Evolutionary conservation across 2,888 invertebrate species (phyloP).

Genomic region (Drosophila algonquin): DNA sequence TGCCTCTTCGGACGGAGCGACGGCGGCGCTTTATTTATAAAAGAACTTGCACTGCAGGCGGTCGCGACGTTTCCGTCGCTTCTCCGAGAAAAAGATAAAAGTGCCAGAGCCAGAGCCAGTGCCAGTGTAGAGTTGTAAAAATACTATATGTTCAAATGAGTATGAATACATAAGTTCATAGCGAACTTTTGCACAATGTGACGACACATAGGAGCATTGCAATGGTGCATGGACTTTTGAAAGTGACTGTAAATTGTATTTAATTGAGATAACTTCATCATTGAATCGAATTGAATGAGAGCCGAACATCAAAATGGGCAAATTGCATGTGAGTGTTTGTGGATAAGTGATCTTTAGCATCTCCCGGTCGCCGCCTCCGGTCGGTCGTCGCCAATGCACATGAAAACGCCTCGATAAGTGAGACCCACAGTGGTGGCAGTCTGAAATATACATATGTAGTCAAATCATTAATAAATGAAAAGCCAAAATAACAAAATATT

Average conservation of each 20-base stretch:
- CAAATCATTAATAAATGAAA: too few relatives aligned
- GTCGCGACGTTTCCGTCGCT: slow-evolving; percentile 55
- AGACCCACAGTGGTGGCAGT: not conserved
- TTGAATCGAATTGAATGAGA: slow-evolving; percentile 17
- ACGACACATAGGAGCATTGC: slow-evolving; percentile 26
- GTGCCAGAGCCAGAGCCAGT: not conserved
- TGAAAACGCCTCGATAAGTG: not conserved
- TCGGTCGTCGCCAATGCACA: not conserved
- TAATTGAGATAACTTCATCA: slow-evolving; percentile 38
- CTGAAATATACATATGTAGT: too few relatives aligned
- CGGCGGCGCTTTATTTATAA: slow-evolving; percentile 73
- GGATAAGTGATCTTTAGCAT: slow-evolving; percentile 23
- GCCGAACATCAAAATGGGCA: slow-evolving; percentile 63
- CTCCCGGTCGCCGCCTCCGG: not conserved
- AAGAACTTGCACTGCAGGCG: slow-evolving; percentile 77
- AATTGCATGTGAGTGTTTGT: slow-evolving; percentile 74
- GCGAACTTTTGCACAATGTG: slow-evolving; percentile 37
- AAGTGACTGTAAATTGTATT: slow-evolving; percentile 53
- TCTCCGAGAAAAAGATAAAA: slow-evolving; percentile 43
- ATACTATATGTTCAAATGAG: slow-evolving; percentile 2
- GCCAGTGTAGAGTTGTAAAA: slow-evolving; percentile 40
- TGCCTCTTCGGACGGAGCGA: slow-evolving; percentile 39
- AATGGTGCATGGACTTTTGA: slow-evolving; percentile 23
- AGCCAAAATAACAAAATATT: too few relatives aligned
- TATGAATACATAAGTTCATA: slow-evolving; percentile 26